Evolutionary conservation across 2,888 invertebrate species (phyloP), one percentile per base, ranked within the genome.

Genomic region (Sepioteuthis lessoniana): DNA sequence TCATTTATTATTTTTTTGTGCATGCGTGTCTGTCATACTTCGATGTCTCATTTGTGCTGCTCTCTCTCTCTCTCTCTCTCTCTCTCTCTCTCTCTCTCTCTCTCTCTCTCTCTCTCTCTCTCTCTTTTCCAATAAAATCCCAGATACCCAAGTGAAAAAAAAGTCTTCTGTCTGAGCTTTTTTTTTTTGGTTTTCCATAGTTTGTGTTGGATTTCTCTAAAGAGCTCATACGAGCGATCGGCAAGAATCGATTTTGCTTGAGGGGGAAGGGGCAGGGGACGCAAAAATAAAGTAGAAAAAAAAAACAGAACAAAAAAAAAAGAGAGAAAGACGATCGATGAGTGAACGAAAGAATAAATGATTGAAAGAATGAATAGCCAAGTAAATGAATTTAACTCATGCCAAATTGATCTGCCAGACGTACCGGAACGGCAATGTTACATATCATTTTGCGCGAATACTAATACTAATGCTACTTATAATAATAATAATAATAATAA

Each of bases 401-500:
- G 76, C 76, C 76, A 76, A 76, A 76, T 76, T 76, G 76, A 76
- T 76, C 76, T n/a, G 76, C 76, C 76, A 76, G 76, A 76, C 76
- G n/a, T 10, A 76, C n/a, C n/a, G 76, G n/a, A 76, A 76, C n/a
- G 13, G 76, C 76, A n/a, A n/a, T 13, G 76, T n/a, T 35, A 16
- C 19, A 76, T 76, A 16, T n/a, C n/a, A 76, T 76, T n/a, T n/a
- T 35, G 4, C 13, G 25, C 5, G 0, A 3, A n/a, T 55, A 55
- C 55, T 55, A 55, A 5, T 25, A 55, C 25, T 55, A 55, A 21
- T 55, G 7, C 55, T 55, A 55, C 55, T 55, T 3, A 5, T 25
- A 55, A 5, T 55, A 55, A 50, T 50, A 50, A 50, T 16, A 50
- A 46, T 46, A 46, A 46, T 46, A 46, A 46, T 46, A 46, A 46